Evolutionary conservation across 2,113 vertebrate species (phyloP).

Genomic region (Lynx canadensis): DNA sequence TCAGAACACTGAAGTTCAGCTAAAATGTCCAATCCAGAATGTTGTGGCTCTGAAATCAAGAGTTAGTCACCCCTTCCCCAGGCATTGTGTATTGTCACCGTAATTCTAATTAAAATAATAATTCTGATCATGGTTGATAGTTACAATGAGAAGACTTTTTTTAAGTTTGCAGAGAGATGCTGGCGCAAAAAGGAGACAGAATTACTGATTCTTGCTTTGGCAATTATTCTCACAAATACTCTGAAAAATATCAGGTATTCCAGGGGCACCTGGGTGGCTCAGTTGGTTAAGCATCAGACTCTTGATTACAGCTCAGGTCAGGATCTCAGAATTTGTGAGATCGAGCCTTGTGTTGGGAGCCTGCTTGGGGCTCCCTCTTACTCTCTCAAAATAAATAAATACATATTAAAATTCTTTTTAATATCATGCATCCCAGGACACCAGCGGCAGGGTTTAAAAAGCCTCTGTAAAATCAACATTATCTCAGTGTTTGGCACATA

Average conservation of each 20-base stretch:
- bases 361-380: too few relatives aligned
- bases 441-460: background rate
- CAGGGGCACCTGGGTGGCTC: background rate
- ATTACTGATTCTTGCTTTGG: background rate
- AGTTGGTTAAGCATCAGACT: too few relatives aligned
- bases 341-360: too few relatives aligned
- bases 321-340: too few relatives aligned
- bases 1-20: background rate
- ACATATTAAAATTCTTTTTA: background rate
- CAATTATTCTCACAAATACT: background rate
- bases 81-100: background rate
- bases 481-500: background rate
- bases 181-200: background rate
- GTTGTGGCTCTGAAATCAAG: background rate
- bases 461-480: background rate
- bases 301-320: too few relatives aligned
- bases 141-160: background rate
- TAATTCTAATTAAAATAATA: slow-evolving; percentile 18
- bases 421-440: background rate
- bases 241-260: background rate
- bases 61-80: background rate
- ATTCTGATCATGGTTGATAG: background rate
- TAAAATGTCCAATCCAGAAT: background rate
- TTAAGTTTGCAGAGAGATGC: background rate
- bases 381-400: too few relatives aligned